Base-by-base conservation (phyloP, 2,888 invertebrate species). In the Rapana venosa region DNA sequence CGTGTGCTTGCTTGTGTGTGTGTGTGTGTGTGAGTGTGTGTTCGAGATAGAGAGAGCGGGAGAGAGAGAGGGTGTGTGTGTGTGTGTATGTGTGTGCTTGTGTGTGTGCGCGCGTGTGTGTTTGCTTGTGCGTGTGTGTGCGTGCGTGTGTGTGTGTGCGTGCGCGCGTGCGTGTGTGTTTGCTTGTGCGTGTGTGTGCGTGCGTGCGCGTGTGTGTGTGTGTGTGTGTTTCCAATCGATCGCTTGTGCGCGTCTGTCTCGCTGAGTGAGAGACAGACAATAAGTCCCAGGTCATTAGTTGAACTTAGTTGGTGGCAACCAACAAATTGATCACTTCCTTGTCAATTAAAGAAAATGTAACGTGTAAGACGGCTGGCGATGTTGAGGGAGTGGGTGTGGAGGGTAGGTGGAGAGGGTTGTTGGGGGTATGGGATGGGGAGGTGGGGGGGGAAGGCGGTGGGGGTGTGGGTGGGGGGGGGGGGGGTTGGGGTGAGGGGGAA, bases 11-110 rank as follows among this genome's bases (percentile, higher is more conserved):
- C 47, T n/a, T 47, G 84, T 84, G 26, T 36, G 47, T 84, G 47
- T 84, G 47, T 84, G 47, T 84, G 84, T 84, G 84, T 84, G 84
- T 20, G 84, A 47, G 84, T 85, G 66, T 89, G 84, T 89, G 84
- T 89, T 61, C 58, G 84, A 85, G 66, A 85, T 61, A 85, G 47
- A 15, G 84, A 47, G 84, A 26, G 84, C 47, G 84, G 36, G 84
- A 47, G 84, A 26, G 36, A n/a, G 84, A 47, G 84, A 17, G 84
- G 20, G 84, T 84, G 84, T 36, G 47, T 84, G 84, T 36, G 84
- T 84, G 61, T 89, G 61, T 89, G 84, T 89, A 66, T 89, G 84
- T 89, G 84, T 89, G 84, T 89, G 84, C 85, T 61, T 89, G 85
- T 89, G 85, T 89, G 20, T 84, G 47, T 89, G 85, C 85, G 85